phyloP scores from a whole-genome alignment of 2,113 vertebrate species.

The Cephalopterus ornatus region DNA sequence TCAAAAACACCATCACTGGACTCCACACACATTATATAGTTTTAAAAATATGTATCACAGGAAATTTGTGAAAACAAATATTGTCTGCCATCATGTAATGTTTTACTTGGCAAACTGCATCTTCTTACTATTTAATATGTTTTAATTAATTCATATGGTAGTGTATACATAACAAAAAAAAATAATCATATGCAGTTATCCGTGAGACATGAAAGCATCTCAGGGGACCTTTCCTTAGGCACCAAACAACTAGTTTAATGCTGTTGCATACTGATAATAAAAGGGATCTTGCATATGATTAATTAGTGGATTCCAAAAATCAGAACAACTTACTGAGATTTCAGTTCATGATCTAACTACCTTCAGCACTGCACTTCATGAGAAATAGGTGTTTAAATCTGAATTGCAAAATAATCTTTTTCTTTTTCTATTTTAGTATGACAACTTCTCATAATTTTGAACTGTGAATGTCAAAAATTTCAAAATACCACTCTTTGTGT shows the following conservation, averaged over 20 bases:
- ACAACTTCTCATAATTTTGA: not conserved
- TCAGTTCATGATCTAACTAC: not conserved
- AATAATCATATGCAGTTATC: conserved; percentile 30
- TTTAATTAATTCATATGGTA: conserved; percentile 37
- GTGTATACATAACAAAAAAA: conserved; percentile 4
- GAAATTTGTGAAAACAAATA: not conserved
- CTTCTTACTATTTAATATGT: conserved; percentile 15
- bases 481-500: not conserved
- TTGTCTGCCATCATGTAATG: not conserved
- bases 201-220: conserved; percentile 30
- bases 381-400: not conserved
- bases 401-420: not conserved
- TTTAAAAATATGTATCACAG: not conserved
- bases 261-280: not conserved
- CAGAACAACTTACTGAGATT: not conserved
- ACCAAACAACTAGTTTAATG: not conserved
- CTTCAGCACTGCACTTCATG: not conserved
- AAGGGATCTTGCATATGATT: not conserved
- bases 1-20: not conserved
- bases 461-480: not conserved
- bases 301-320: not conserved
- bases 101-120: conserved; percentile 7
- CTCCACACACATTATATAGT: not conserved
- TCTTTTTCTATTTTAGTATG: not conserved
- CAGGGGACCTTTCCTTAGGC: not conserved